phyloP scores from a whole-genome alignment of 2,797 vertebrate genomes.

The Poecilia picta region DNA sequence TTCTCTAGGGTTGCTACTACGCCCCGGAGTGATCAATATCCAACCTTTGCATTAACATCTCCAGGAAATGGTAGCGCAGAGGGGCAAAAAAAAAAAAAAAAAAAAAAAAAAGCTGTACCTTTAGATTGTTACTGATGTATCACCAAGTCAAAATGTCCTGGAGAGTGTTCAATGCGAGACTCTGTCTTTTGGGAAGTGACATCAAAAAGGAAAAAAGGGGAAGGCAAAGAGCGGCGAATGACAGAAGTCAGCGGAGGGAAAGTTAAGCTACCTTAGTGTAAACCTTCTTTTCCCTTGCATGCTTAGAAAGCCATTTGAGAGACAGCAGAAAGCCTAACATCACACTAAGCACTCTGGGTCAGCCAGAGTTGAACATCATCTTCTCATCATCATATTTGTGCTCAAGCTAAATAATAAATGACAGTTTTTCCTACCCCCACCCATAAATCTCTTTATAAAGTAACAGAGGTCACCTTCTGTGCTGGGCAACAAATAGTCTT shows the following conservation, averaged over 20 bases:
- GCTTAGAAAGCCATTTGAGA: constrained; percentile 80
- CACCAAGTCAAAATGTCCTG: constrained; percentile 36
- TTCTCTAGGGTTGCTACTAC: constrained; percentile 69
- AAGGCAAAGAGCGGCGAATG: constrained; percentile 44
- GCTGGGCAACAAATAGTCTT: constrained; percentile 72
- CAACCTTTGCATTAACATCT: constrained; percentile 74
- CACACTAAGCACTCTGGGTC: constrained; percentile 82
- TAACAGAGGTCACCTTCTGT: constrained; percentile 77
- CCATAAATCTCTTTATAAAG: constrained; percentile 72
- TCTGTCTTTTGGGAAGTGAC: constrained; percentile 48
- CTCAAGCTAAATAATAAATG: constrained; percentile 88
- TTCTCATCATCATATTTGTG: constrained; percentile 89
- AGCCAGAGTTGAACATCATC: constrained; percentile 88
- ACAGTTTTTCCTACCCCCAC: constrained; percentile 56
- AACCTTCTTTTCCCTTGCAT: constrained; percentile 65
- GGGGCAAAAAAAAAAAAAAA: constrained; percentile 19
- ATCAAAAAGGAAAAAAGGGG: constrained; percentile 23
- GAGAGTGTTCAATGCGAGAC: constrained; percentile 42
- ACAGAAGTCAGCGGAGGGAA: constrained; percentile 40
- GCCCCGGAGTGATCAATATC: constrained; percentile 75
- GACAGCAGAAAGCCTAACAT: constrained; percentile 82
- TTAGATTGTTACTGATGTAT: constrained; percentile 46
- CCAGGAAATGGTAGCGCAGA: constrained; percentile 23
- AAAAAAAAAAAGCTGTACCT: constrained; percentile 7
- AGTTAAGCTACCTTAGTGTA: constrained; percentile 58